A percentile compares a stretch with the other conserved stretches of the same genome.
Conservation (phyloP, 2,888 invertebrate species). For the Hirtodrosophila confusa region DNA sequence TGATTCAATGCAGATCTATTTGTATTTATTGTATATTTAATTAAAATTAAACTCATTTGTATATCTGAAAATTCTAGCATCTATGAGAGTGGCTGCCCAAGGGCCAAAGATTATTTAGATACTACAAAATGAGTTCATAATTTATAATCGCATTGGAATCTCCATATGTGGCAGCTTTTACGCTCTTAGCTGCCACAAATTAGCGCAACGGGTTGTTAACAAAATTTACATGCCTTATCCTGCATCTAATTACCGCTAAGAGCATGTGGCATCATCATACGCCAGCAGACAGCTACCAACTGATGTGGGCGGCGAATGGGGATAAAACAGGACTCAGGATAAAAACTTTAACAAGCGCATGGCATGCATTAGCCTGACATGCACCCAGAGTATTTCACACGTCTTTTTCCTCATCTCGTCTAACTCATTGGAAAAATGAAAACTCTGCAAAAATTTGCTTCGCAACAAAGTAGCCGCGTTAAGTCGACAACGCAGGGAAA, state of each 20-base stretch:
- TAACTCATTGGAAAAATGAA: slow-evolving; percentile 28
- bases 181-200: slow-evolving; percentile 26
- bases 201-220: slow-evolving; percentile 34
- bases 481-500: slow-evolving; percentile 67
- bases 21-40: no score
- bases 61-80: no score
- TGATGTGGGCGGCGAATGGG: background rate
- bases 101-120: no score
- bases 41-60: no score
- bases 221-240: slow-evolving; percentile 62
- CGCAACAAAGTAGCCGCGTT: slow-evolving; percentile 56
- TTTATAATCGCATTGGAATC: slow-evolving; percentile 34
- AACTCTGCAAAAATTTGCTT: slow-evolving; percentile 43
- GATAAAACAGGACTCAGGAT: slow-evolving; percentile 5
- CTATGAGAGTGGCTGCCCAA: no score
- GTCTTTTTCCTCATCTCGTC: slow-evolving; percentile 6
- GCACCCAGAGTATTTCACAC: slow-evolving; percentile 39
- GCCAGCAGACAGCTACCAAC: slow-evolving; percentile 47
- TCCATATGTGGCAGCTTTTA: slow-evolving; percentile 27
- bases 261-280: slow-evolving; percentile 51
- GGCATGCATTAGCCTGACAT: slow-evolving; percentile 65
- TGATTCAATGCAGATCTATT: no score
- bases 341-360: slow-evolving; percentile 43
- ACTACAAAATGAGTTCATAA: slow-evolving; percentile 22
- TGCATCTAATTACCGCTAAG: slow-evolving; percentile 69